Base-by-base conservation (phyloP, 2,888 invertebrate species). In the Oscheius sp. region DNA sequence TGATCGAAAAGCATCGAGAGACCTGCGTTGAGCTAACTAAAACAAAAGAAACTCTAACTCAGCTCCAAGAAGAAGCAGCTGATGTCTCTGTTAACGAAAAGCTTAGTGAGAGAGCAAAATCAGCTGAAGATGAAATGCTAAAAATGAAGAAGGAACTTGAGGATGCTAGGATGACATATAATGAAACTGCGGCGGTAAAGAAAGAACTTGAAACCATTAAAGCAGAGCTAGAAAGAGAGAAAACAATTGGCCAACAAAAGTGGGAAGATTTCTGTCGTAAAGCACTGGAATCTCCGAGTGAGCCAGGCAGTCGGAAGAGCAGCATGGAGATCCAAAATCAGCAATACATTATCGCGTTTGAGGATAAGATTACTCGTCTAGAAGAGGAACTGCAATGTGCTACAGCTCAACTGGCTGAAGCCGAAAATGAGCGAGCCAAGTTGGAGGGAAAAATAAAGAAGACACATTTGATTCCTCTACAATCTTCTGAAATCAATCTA, bases 241-340 rank as follows among this genome's bases (percentile, higher is more conserved):
- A 65, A 25, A 53, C 71, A 12, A 55, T 57, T 3, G 58, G 58
- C 2, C 71, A 74, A 23, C 25, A 61, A 20, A 73, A 76, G 27
- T 64, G 77, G 65, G 61, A 74, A 39, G 58, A 68, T n/a, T 34
- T 50, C 29, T 61, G 58, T 15, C 33, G 37, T 33, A 27, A 17
- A 23, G 42, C 42, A 15, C 34, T 37, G n/a, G 46, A 50, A 55
- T 27, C n/a, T n/a, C 52, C 50, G 53, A 65, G 65, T 17, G 45
- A 65, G 23, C 39, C 50, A 12, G 66, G 27, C 33, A 70, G 48
- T 39, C 45, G 72, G 17, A 76, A 74, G 39, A 74, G 55, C 23
- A 72, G 72, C 25, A 33, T 76, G 33, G 74, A 76, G 61, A 50
- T 77, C 6, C 77, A 77, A 63, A 65, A 73, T 37, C 72, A 76